Percentiles rank a stretch among this genome's conserved stretches.
phyloP scores from a whole-genome alignment of 2,797 vertebrate species.

The Phaenicophaeus curvirostris region DNA sequence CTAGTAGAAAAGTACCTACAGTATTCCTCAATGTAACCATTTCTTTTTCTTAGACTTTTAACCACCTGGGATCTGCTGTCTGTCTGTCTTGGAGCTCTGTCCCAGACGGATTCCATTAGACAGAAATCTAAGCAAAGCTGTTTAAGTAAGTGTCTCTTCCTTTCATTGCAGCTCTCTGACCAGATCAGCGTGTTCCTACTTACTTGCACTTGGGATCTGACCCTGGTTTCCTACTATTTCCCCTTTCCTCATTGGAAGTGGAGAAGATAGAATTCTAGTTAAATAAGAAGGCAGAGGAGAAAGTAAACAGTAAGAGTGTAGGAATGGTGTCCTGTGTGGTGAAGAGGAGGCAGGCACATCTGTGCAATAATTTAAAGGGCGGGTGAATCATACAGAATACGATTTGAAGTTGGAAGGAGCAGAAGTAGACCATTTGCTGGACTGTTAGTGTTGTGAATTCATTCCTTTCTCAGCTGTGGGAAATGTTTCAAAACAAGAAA shows the following conservation, averaged over 20 bases:
- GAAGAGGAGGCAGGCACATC: not conserved
- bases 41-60: not conserved
- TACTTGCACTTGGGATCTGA: not conserved
- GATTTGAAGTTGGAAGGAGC: not conserved
- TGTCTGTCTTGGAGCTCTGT: not conserved
- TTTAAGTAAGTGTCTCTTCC: not conserved
- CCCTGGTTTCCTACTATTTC: not conserved
- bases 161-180: not conserved
- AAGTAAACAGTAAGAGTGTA: not conserved
- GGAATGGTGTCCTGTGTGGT: not conserved
- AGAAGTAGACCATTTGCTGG: not conserved
- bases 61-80: not conserved
- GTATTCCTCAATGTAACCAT: not conserved
- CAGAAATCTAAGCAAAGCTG: not conserved
- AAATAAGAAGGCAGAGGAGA: not conserved
- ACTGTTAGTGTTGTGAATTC: not conserved
- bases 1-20: not conserved
- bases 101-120: not conserved
- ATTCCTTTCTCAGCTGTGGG: not conserved
- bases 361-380: not conserved
- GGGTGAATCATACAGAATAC: not conserved
- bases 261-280: not conserved
- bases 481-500: not conserved
- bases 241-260: not conserved
- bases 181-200: not conserved